Evolutionary conservation across 2,888 invertebrate species (phyloP), one percentile per base, ranked within the genome.

Genomic region (Microdon myrmicae): DNA sequence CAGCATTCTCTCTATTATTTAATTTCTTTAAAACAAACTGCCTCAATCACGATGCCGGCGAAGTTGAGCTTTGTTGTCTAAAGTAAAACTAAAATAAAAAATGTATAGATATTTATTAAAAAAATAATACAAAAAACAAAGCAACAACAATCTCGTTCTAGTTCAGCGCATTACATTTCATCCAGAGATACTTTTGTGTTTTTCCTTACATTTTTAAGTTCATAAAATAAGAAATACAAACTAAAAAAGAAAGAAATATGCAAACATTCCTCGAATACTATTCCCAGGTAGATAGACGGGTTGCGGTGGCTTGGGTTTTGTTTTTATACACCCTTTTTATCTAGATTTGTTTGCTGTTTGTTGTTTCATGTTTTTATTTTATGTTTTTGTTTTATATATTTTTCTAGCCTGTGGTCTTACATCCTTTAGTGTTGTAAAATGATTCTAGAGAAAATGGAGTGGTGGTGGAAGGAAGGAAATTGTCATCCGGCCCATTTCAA

Each of bases 151-250:
- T 53, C 56, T 37, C 64, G 64, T 64, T 64, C 64, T 58, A 64
- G 64, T 58, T 58, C 58, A 58, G 64, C 64, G 58, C 56, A 64
- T 64, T 58, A 64, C 51, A 64, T 64, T 64, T 64, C 64, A 58
- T 53, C 58, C 43, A 22, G 13, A 49, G 41, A 64, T 64, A 58
- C 56, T 64, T n/a, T 58, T 58, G 47, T 43, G 64, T 41, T 64
- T 56, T 64, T 64, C 55, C 61, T 51, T 32, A 64, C 61, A 56
- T 51, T 64, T 56, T 64, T 49, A 64, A 56, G 51, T 64, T 64
- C 64, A 64, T 64, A 64, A 64, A 47, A 58, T 56, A 43, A 64
- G 53, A 47, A 32, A 25, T 25, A 56, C 39, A 58, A 43, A 53
- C 51, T 26, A 51, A 64, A 61, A 58, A 64, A 64, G 56, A 28